Base-by-base conservation (phyloP, 2,113 vertebrate genomes). In the Rhynchopsitta pachyrhyncha region DNA sequence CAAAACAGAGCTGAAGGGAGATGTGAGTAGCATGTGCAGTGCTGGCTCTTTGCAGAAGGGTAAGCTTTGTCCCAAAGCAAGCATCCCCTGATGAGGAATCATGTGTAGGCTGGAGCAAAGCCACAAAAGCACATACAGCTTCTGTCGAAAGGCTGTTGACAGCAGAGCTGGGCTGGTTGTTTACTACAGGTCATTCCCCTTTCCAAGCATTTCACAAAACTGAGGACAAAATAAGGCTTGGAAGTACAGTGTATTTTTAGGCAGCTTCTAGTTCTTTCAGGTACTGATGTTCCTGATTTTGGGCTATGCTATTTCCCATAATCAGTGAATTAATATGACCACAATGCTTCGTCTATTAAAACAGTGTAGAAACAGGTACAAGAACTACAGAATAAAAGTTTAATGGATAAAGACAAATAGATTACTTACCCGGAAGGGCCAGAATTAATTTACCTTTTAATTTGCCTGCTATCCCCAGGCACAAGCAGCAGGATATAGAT, bases 71-170 rank as follows among this genome's bases (percentile, higher is more conserved):
- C 95, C 77, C 67, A 84, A 81, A 95, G 77, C 0, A 2, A 87
- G 46, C 59, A 74, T 85, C 96, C 94, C 96, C 96, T 96, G 88
- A 94, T 63, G 88, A 59, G 78, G 77, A 49, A 87, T 93, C 94
- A 95, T 39, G 3, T 93, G 93, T 46, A 6, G 86, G 66, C 74
- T 93, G 93, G 92, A 91, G 62, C 46, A 77, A 76, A 92, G 91
- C 95, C 93, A 89, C 70, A 33, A 10, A 31, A 82, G 57, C 2
- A 17, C 69, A 66, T 88, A 69, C 86, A 92, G 93, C 46, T 94
- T 91, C 91, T 89, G 77, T 95, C 91, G 86, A 94, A 92, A 96
- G 83, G 69, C 93, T 93, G 92, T 94, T 93, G 93, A 93, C 81
- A 95, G 88, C 74, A 70, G 67, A 76, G 77, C 70, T 31, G 60